These are phyloP conservation scores for Tetrax tetrax DNA, from an alignment of 2,113 vertebrate species.

Conservation along the genomic window DNA sequence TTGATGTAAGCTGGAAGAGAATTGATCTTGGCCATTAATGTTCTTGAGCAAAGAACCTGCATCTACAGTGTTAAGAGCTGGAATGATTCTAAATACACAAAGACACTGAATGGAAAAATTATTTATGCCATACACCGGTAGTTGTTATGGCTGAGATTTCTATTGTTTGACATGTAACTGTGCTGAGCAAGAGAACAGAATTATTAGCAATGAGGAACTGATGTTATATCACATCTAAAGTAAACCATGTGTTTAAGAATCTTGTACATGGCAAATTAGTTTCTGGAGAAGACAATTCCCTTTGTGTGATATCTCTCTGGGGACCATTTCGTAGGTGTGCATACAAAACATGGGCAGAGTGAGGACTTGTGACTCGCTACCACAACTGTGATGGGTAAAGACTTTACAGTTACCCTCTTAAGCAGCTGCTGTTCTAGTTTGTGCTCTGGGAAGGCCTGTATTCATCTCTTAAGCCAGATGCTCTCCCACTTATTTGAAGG, in stretches of 20 bases:
- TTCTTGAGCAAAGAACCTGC: not conserved
- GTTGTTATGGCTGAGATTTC: not conserved
- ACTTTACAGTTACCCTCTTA: not conserved
- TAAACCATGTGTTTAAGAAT: not conserved
- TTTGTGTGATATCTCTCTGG: not conserved
- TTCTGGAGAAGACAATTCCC: not conserved
- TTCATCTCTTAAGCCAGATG: not conserved
- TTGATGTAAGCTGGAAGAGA: not conserved
- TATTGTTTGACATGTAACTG: not conserved
- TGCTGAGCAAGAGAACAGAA: not conserved
- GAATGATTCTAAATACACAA: not conserved
- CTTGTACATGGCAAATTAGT: not conserved
- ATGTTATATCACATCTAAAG: not conserved
- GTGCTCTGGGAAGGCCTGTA: not conserved
- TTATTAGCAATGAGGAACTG: not conserved
- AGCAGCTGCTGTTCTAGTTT: not conserved
- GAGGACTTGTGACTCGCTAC: not conserved
- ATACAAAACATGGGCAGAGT: not conserved
- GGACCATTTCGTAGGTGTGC: not conserved
- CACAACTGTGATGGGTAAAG: rapidly evolving
- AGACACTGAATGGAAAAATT: not conserved
- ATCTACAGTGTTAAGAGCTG: not conserved
- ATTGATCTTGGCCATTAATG: not conserved
- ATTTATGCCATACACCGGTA: not conserved
- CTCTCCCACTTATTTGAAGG: not conserved